phyloP scores from a whole-genome alignment of 1,140 invertebrate species.

The Drosophila navojoa region DNA sequence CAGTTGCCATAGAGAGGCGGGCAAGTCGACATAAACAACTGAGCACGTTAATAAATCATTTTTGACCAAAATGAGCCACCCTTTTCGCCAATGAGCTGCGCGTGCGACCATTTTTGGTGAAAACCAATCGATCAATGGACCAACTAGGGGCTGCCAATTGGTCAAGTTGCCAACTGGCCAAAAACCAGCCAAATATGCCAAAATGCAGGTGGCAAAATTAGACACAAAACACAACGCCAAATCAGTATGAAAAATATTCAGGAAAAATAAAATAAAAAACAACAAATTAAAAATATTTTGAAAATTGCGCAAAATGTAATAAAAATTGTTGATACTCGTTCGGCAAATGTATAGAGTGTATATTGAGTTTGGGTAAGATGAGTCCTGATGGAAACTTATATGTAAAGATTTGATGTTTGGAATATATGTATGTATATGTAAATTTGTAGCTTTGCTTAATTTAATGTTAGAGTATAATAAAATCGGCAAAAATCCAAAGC shows the following conservation, averaged over 20 bases:
- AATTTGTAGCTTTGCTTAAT: no score
- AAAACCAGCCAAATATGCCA: conserved; percentile 73
- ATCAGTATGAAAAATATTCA: conserved; percentile 19
- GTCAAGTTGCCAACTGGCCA: conserved; percentile 44
- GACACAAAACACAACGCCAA: conserved; percentile 71
- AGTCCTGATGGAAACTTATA: no score
- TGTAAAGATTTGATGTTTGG: no score
- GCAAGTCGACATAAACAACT: conserved; percentile 77
- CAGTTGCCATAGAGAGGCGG: conserved; percentile 51
- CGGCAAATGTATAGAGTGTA: no score
- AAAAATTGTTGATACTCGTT: conserved; percentile 7
- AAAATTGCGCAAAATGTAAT: conserved; percentile 59
- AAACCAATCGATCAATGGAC: conserved; percentile 78
- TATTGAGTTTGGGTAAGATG: no score
- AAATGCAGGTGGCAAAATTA: conserved; percentile 82
- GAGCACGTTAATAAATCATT: conserved; percentile 78
- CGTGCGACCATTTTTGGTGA: conserved; percentile 67
- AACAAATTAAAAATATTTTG: conserved; percentile 25
- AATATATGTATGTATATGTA: no score
- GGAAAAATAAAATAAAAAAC: conserved; percentile 30
- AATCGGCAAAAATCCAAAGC: no score
- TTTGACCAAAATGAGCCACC: conserved; percentile 68
- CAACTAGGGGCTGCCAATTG: conserved; percentile 58
- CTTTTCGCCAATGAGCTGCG: conserved; percentile 66
- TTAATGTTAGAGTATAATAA: no score